These are phyloP conservation scores for Ctenicera cuprea DNA, from an alignment of 2,888 invertebrate species.

Conservation along the genomic window DNA sequence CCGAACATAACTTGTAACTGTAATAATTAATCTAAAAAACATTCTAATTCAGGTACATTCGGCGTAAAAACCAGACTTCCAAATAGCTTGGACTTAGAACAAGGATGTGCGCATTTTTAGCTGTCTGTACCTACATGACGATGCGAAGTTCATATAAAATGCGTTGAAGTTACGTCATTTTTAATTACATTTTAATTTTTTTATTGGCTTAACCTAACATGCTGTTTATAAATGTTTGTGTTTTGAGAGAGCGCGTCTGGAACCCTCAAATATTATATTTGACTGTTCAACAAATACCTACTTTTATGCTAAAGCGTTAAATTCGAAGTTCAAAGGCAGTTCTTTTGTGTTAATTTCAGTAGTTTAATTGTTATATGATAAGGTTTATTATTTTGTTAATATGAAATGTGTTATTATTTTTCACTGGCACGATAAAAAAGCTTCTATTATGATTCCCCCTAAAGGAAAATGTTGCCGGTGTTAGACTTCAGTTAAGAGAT, in stretches of 20 bases:
- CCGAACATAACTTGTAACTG: conserved; percentile 29
- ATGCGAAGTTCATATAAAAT: conserved; percentile 52
- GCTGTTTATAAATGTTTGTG: conserved; percentile 40
- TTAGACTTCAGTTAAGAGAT: too few species aligned
- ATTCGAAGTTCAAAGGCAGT: too few species aligned
- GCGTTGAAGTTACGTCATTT: conserved; percentile 54
- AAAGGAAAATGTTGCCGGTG: too few species aligned
- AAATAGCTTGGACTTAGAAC: conserved; percentile 28
- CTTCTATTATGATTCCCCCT: too few species aligned
- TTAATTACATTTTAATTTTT: conserved; percentile 56
- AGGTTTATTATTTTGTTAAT: too few species aligned
- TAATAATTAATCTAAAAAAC: conserved; percentile 52
- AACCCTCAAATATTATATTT: conserved; percentile 16
- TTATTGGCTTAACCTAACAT: conserved; percentile 49
- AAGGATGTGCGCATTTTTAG: conserved; percentile 35
- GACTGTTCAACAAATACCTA: too few species aligned
- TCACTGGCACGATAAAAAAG: too few species aligned
- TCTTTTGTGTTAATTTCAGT: too few species aligned
- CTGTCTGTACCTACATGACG: conserved; percentile 48
- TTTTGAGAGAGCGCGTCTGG: conserved; percentile 28
- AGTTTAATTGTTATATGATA: too few species aligned
- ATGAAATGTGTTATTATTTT: too few species aligned
- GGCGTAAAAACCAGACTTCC: conserved; percentile 1
- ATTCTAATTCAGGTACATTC: conserved; percentile 52
- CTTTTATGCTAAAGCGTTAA: too few species aligned